Conservation (phyloP, 1,140 invertebrate genomes). For the Chymomyza costata region DNA sequence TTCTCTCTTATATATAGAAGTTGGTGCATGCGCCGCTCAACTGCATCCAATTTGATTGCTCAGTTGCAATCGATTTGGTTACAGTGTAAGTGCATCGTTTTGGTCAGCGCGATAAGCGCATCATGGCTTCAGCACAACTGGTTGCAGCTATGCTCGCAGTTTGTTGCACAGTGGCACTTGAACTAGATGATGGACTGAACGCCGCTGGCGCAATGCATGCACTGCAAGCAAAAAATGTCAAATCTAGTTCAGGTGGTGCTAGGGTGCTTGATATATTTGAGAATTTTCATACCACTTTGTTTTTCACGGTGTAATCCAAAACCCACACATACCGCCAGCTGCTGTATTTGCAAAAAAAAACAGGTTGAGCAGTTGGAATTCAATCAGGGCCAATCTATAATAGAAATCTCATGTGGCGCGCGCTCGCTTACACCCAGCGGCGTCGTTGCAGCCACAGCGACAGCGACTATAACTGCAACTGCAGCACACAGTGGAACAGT, state of each 20-base stretch:
- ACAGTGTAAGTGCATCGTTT: background rate
- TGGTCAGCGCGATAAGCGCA: no score
- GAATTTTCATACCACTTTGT: no score
- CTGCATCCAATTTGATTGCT: conserved; percentile 27
- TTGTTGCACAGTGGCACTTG: no score
- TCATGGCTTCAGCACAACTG: background rate
- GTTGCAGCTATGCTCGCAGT: background rate
- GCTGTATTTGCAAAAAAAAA: conserved; percentile 23
- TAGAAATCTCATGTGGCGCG: conserved; percentile 70
- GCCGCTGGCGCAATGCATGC: no score
- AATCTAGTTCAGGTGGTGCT: no score
- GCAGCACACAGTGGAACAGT: conserved; percentile 18
- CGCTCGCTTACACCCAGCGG: conserved; percentile 39
- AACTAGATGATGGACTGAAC: no score
- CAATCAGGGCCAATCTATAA: conserved; percentile 73
- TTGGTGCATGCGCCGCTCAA: conserved; percentile 5
- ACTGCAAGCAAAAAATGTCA: no score
- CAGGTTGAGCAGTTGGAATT: conserved; percentile 62
- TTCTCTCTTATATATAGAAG: conserved; percentile 66
- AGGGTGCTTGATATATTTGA: no score
- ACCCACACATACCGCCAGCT: no score
- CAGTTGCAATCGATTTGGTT: conserved; percentile 20
- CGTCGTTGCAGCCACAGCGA: conserved; percentile 5
- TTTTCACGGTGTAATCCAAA: no score
- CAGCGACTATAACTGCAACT: conserved; percentile 9